phyloP scores from a whole-genome alignment of 2,888 invertebrate genomes.

The Hypomecis atomaria region DNA sequence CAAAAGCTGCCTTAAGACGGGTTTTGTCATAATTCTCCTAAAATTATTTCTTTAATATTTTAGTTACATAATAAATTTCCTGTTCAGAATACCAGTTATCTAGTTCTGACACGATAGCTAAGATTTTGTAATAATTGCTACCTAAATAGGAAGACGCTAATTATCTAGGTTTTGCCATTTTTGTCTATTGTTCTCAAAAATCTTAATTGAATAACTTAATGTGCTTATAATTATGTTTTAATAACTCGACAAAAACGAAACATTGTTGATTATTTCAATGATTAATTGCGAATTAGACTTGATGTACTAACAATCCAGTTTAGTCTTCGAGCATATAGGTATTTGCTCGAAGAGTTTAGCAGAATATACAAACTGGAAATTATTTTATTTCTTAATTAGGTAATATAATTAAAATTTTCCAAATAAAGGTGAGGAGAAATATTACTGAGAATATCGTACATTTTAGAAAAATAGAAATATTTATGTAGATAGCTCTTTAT shows the following conservation, averaged over 20 bases:
- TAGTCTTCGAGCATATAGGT: background rate
- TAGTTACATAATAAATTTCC: background rate
- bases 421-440: too few species aligned
- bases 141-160: conserved; percentile 11
- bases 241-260: background rate
- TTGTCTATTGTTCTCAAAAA: conserved; percentile 11
- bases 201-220: conserved; percentile 11
- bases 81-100: background rate
- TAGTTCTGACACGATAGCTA: background rate
- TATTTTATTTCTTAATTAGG: too few species aligned
- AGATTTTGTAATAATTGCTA: conserved; percentile 7
- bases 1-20: background rate
- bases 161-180: conserved; percentile 4
- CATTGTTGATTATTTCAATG: background rate
- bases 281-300: background rate
- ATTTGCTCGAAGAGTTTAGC: background rate
- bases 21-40: background rate
- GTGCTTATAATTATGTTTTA: conserved; percentile 18
- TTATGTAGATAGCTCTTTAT: too few species aligned
- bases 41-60: background rate
- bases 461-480: too few species aligned
- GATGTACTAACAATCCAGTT: background rate
- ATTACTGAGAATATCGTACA: too few species aligned
- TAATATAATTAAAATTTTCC: too few species aligned
- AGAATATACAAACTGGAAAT: too few species aligned